A percentile compares a stretch with the other conserved stretches of the same genome.
phyloP scores from a whole-genome alignment of 2,888 invertebrate genomes.

The Anagyrus pseudococci region DNA sequence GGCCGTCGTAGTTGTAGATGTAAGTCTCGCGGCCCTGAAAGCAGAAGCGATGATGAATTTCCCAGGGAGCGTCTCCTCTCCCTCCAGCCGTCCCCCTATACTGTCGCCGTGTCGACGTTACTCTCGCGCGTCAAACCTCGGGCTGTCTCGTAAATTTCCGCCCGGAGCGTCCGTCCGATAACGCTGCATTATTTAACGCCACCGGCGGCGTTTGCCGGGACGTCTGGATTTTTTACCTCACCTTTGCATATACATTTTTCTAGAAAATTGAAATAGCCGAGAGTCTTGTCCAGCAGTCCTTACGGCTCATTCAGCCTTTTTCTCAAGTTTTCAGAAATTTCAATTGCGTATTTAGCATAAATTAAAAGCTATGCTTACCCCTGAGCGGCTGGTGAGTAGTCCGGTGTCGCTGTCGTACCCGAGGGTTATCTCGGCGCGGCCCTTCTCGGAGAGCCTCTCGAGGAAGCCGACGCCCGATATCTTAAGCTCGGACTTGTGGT shows the following conservation, averaged over 20 bases:
- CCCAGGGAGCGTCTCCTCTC: not conserved
- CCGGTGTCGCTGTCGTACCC: constrained; percentile 92
- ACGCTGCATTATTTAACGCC: no score
- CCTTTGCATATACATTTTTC: no score
- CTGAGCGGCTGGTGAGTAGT: constrained; percentile 82
- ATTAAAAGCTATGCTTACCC: no score
- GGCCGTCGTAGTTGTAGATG: constrained; percentile 89
- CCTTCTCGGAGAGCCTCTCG: constrained; percentile 86
- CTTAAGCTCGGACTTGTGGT: constrained; percentile 89
- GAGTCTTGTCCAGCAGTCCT: no score
- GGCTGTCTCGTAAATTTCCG: no score
- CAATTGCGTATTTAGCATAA: not conserved
- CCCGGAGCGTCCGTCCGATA: no score
- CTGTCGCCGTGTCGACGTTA: not conserved
- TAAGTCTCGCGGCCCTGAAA: constrained; percentile 82
- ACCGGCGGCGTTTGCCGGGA: not conserved
- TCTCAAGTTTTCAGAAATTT: not conserved
- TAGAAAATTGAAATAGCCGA: no score
- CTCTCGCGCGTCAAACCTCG: not conserved
- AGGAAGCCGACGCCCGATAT: constrained; percentile 93
- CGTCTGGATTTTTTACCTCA: not conserved
- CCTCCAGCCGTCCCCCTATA: not conserved
- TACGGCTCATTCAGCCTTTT: not conserved
- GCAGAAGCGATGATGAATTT: not conserved
- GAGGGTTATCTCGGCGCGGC: constrained; percentile 85